Evolutionary conservation across 2,888 invertebrate species (phyloP), one percentile per base, ranked within the genome.

Genomic region (Parnassius smintheus): DNA sequence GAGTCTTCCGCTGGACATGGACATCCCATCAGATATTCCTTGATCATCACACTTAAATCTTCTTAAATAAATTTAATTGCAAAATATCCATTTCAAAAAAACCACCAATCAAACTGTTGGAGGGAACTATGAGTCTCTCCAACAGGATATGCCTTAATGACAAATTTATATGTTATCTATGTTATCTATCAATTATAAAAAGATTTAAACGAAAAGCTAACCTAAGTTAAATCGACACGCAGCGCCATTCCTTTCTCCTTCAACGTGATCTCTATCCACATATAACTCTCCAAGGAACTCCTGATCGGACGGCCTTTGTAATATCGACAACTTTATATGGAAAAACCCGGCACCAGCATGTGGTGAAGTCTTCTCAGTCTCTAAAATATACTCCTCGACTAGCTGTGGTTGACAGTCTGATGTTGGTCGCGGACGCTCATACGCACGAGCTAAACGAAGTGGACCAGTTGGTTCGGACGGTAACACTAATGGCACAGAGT

Each of bases 251-350:
- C 89, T 93, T 79, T 95, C 94, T 3, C 95, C 95, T 71, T 95
- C 95, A 56, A 94, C 93, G 80, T 95, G 95, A 81, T 98, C 97
- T 72, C 96, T 93, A 84, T 98, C 97, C 61, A 98, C 95, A 85
- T 97, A 98, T 59, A 98, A 92, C 85, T 98, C 97, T 41, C 98
- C 98, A 67, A 97, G 92, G 88, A 96, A 98, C 88, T 97, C 96
- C 68, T 96, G 96, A 86, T 97, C 97, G 62, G 96, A 95, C 74
- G 96, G 96, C 84, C 97, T 93, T 86, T 97, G 97, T 68, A 96
- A 92, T 82, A 98, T 97, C 63, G 96, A 96, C 71, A 98, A 92
- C 81, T 96, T 96, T 77, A 97, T 97, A 83, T 96, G 95, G 88
- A 97, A 96, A 72, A 96, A 95, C 66, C 95, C 93, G 1, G 92